Evolutionary conservation across 2,888 invertebrate genomes (phyloP), one percentile per base, ranked within the genome.

Genomic region (Cephus spinipes): DNA sequence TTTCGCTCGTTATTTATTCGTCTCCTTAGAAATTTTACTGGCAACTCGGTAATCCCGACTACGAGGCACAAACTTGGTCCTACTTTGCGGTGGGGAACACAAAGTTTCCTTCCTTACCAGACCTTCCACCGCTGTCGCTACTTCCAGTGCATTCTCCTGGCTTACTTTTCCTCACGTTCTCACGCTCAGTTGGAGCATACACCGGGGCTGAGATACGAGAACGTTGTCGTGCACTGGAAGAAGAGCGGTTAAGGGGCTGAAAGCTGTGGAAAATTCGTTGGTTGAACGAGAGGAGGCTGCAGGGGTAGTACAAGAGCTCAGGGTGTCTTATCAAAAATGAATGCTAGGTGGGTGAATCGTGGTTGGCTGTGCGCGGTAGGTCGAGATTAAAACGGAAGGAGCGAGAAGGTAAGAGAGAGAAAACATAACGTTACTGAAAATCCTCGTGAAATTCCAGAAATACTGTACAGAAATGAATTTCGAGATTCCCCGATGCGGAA

Each of bases 241-340:
- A 73, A 69, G 9, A 35, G 35, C 73, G 69, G 36, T 68, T 23
- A 35, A 55, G 9, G 55, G 55, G 55, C 1, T 55, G 55, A 55
- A 55, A 55, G 55, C 55, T 55, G 55, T 23, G 55, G 23, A 55
- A 55, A 23, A 55, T 55, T 55, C 23, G 55, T 55, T 2, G 55
- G 23, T 55, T 40, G 80, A 77, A 77, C 76, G 80, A 80, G 81
- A 77, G 77, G 81, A 78, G 81, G 80, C 71, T 76, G 73, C 76
- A 80, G 73, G 55, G 69, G 73, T 79, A 82, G 77, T 82, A 78
- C 80, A 79, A 77, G 83, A 74, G 36, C 73, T 69, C 69, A 77
- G 73, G 81, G 74, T 74, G 76, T 73, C 78, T 81, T 83, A 81
- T 84, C 81, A 84, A 84, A 81, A 82, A 84, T 84, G 83, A 77